A percentile compares a stretch with the other conserved stretches of the same genome.
These are phyloP conservation scores for Hypothenemus hampei DNA, from an alignment of 1,140 invertebrate species.

Conservation along the genomic window DNA sequence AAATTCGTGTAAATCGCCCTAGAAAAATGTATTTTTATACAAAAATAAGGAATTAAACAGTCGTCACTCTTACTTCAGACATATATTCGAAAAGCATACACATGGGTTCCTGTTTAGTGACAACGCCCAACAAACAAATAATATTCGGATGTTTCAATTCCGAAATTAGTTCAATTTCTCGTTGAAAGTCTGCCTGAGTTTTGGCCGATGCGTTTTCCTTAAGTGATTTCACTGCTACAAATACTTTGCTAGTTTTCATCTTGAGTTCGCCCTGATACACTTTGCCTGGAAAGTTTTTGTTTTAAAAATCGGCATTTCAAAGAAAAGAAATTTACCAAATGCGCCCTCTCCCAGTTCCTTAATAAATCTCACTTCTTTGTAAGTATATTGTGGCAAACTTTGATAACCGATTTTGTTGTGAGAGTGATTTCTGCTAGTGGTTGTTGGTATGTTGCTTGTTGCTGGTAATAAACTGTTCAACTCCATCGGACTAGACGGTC, in stretches of 20 bases:
- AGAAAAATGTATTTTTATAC: neutral
- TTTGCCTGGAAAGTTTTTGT: conserved; percentile 46
- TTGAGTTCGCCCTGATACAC: conserved; percentile 92
- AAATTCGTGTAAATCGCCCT: conserved; percentile 94
- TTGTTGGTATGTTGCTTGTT: conserved; percentile 41
- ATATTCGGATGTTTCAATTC: conserved; percentile 94
- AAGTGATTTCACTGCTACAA: conserved; percentile 90
- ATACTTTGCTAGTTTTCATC: conserved; percentile 58
- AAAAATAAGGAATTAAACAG: neutral
- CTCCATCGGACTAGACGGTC: conserved; percentile 62
- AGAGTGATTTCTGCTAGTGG: conserved; percentile 28
- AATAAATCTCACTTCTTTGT: conserved; percentile 79
- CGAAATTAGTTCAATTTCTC: conserved; percentile 88
- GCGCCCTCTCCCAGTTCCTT: conserved; percentile 95
- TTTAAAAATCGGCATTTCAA: neutral
- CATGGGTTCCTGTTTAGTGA: conserved; percentile 76
- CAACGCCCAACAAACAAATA: conserved; percentile 89
- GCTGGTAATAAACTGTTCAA: conserved; percentile 68
- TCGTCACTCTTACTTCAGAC: conserved; percentile 55
- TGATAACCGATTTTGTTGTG: conserved; percentile 44
- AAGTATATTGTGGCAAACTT: conserved; percentile 65
- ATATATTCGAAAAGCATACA: conserved; percentile 97
- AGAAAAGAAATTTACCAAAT: conserved; percentile 63
- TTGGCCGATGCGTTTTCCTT: conserved; percentile 90
- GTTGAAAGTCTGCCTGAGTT: conserved; percentile 85